A percentile compares a stretch with the other conserved stretches of the same genome.
Evolutionary conservation across 2,888 invertebrate genomes (phyloP).

Genomic region (Chelonus formosanus): DNA sequence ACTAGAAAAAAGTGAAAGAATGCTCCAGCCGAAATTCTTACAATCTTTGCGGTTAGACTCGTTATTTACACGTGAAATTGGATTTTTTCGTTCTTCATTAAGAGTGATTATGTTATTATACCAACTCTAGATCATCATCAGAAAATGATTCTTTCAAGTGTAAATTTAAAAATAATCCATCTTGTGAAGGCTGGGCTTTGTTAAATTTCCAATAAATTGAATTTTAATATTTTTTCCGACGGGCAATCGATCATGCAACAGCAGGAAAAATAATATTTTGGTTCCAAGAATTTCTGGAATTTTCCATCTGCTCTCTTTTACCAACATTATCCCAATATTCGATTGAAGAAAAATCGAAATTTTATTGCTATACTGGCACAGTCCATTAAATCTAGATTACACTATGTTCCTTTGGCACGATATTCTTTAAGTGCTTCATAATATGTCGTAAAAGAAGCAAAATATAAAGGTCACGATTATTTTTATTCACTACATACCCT

Average conservation of each 20-base stretch:
- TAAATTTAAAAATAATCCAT: too few species aligned
- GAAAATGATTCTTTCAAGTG: too few species aligned
- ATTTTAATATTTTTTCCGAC: neutral
- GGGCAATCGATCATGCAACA: neutral
- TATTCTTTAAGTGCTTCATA: neutral
- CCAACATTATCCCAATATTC: slow-evolving; percentile 22
- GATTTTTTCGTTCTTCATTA: neutral
- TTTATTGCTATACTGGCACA: slow-evolving; percentile 42
- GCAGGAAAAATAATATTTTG: too few species aligned
- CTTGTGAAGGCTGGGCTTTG: too few species aligned
- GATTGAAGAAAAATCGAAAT: slow-evolving; percentile 38
- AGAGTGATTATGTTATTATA: too few species aligned
- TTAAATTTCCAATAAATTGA: too few species aligned
- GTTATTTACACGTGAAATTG: slow-evolving; percentile 5
- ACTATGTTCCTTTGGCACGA: slow-evolving; percentile 13
- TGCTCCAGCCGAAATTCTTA: slow-evolving; percentile 2
- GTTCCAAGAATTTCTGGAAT: slow-evolving; percentile 13
- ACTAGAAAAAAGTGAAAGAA: slow-evolving; percentile 6
- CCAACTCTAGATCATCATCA: too few species aligned
- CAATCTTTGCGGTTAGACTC: neutral
- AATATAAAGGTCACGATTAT: neutral
- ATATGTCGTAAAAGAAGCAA: slow-evolving; percentile 1
- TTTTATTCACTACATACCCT: neutral
- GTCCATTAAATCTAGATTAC: slow-evolving; percentile 46
- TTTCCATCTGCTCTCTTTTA: slow-evolving; percentile 21